phyloP scores from a whole-genome alignment of 1,140 invertebrate genomes.

The Drosophila pseudoobscura region DNA sequence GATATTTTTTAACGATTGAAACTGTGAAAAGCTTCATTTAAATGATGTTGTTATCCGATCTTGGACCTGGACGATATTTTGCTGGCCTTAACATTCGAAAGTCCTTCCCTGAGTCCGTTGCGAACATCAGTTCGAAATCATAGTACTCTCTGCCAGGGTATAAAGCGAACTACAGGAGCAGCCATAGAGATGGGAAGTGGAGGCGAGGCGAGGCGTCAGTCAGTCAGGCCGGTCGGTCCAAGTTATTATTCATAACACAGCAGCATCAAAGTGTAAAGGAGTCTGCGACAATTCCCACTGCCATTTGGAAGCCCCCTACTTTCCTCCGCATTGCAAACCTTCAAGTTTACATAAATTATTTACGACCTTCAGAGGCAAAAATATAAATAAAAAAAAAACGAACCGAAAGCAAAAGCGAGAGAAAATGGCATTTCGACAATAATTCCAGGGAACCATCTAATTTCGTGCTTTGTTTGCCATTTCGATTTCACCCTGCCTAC shows the following conservation, averaged over 20 bases:
- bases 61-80: too few relatives aligned
- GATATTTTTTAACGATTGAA: too few relatives aligned
- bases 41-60: too few relatives aligned
- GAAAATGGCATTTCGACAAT: constrained; percentile 63
- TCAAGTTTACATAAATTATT: constrained; percentile 78
- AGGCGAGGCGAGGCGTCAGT: constrained; percentile 9
- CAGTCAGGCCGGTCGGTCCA: constrained; percentile 41
- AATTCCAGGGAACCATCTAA: constrained; percentile 63
- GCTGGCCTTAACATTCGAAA: too few relatives aligned
- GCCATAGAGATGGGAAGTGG: neutral
- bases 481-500: constrained; percentile 50
- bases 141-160: too few relatives aligned
- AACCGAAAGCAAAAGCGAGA: constrained; percentile 26
- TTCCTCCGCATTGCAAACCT: constrained; percentile 19
- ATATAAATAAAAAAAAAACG: constrained; percentile 31
- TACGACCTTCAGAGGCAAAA: constrained; percentile 50
- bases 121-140: too few relatives aligned
- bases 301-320: constrained; percentile 51
- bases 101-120: too few relatives aligned
- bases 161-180: neutral
- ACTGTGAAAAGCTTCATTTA: too few relatives aligned
- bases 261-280: constrained; percentile 80
- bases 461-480: constrained; percentile 67
- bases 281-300: constrained; percentile 79
- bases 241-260: constrained; percentile 81